These are phyloP conservation scores for Geotrypetes seraphini DNA, from an alignment of 2,797 vertebrate species.

Conservation along the genomic window DNA sequence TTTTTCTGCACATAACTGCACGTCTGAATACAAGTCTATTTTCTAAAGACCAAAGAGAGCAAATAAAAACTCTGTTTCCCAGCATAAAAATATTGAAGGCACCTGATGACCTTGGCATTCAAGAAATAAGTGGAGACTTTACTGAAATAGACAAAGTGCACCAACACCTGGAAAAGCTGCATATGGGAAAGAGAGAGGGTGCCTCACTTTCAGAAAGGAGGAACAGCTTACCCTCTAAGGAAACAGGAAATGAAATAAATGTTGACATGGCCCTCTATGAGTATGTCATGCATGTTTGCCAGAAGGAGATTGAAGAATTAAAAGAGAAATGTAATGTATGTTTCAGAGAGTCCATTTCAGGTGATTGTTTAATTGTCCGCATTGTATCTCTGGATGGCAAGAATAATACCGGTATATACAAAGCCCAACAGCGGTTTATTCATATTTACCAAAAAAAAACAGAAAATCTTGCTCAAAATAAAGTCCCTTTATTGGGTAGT, in stretches of 20 bases:
- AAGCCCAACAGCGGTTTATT: constrained; percentile 22
- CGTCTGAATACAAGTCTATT: constrained; percentile 40
- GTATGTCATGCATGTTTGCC: constrained; percentile 26
- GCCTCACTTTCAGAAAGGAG: not conserved
- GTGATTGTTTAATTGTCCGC: too few relatives aligned
- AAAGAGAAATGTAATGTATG: not conserved
- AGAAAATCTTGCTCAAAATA: constrained; percentile 13
- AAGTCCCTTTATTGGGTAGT: not conserved
- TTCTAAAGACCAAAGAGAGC: constrained; percentile 32
- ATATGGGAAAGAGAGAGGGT: constrained; percentile 17
- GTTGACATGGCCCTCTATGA: constrained; percentile 27
- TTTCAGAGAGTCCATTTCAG: not conserved
- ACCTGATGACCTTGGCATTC: not conserved
- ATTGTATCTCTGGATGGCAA: too few relatives aligned
- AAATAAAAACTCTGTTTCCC: constrained; percentile 28
- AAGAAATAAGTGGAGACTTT: constrained; percentile 40
- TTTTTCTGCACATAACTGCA: constrained; percentile 47
- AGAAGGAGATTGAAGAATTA: constrained; percentile 8
- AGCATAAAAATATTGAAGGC: constrained; percentile 16
- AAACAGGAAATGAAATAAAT: not conserved
- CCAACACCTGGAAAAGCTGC: constrained; percentile 28
- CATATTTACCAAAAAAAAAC: constrained; percentile 21
- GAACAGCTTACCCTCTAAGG: not conserved
- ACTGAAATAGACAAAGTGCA: constrained; percentile 43
- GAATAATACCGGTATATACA: too few relatives aligned